Evolutionary conservation across 2,113 vertebrate genomes (phyloP).

Genomic region (Actenoides hombroni): DNA sequence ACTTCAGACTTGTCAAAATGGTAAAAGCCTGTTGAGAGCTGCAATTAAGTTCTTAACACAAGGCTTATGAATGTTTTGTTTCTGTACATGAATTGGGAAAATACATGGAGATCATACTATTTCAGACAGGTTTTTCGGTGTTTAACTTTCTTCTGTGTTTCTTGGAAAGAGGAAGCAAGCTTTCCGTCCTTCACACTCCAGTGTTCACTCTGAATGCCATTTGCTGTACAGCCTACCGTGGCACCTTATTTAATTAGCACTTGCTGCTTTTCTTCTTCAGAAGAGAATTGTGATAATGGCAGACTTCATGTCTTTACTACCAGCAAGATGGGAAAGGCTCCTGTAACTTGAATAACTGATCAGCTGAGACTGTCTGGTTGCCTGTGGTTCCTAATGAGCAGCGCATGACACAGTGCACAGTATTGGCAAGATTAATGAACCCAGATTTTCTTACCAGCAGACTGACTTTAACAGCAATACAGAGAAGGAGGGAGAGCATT

Average conservation of each 20-base stretch:
- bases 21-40: background rate
- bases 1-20: background rate
- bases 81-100: background rate
- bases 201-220: background rate
- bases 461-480: background rate
- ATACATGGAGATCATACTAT: background rate
- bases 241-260: slow-evolving; percentile 38
- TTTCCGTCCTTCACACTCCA: slow-evolving; percentile 30
- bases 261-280: background rate
- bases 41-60: background rate
- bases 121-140: background rate
- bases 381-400: background rate
- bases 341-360: background rate
- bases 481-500: background rate
- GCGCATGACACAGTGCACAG: background rate
- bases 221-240: background rate
- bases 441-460: background rate
- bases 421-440: slow-evolving; percentile 1
- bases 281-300: background rate
- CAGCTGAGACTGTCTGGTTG: slow-evolving; percentile 10
- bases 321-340: background rate
- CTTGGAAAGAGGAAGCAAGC: slow-evolving; percentile 5
- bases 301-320: slow-evolving; percentile 19
- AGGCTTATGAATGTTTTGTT: background rate
- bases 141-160: background rate